phyloP scores from a whole-genome alignment of 2,888 invertebrate species.

The Leptarthrus brevirostris region DNA sequence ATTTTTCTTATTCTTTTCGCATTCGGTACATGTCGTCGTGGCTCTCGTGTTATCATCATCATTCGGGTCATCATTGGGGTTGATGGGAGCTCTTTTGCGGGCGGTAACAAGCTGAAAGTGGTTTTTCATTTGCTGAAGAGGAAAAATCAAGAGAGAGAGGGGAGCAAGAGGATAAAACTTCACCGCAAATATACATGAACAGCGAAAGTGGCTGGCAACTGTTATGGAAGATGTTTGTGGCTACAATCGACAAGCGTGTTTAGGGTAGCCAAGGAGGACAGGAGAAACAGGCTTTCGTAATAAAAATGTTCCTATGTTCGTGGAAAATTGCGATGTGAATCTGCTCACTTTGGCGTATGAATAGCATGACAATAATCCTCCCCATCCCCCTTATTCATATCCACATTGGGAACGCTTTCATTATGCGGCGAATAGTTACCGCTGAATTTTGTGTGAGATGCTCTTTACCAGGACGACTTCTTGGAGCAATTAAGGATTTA shows the following conservation, averaged over 20 bases:
- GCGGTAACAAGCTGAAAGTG: slow-evolving; percentile 47
- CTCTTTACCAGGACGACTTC: background rate
- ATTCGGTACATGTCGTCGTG: slow-evolving; percentile 30
- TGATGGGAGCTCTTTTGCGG: slow-evolving; percentile 39
- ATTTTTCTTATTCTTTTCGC: slow-evolving; percentile 31
- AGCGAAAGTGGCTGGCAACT: background rate
- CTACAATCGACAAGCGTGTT: background rate
- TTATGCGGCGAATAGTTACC: too few species aligned
- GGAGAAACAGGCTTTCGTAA: background rate
- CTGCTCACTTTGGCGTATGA: background rate
- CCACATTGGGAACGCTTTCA: too few species aligned
- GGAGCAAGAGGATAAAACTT: background rate
- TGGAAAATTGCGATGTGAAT: slow-evolving; percentile 37
- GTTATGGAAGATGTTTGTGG: slow-evolving; percentile 34
- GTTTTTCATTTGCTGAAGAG: slow-evolving; percentile 45
- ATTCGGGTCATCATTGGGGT: slow-evolving; percentile 24
- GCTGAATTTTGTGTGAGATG: background rate
- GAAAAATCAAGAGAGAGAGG: too few species aligned
- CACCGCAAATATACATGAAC: background rate
- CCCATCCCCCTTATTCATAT: too few species aligned
- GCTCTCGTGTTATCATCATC: slow-evolving; percentile 41
- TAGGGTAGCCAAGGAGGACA: background rate
- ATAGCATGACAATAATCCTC: background rate
- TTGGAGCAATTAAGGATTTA: background rate
- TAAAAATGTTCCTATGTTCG: background rate